Base-by-base conservation (phyloP, 1,140 invertebrate species). In the Drosophila leontia region DNA sequence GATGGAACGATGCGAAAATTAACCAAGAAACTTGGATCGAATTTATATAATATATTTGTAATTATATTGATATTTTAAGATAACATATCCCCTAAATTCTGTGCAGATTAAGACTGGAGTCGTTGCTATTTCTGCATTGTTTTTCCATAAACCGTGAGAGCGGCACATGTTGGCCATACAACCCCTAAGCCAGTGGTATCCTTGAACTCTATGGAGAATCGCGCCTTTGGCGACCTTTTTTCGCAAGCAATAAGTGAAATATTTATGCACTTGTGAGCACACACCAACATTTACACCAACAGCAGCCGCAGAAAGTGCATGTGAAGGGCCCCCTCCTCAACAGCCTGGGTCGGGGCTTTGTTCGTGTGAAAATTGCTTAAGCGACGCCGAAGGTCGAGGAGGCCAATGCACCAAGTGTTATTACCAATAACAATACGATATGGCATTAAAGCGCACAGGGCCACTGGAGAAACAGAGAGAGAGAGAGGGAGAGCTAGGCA, bases 161-260 rank as follows among this genome's bases (percentile, higher is more conserved):
- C 12, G 2, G 15, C 39, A 44, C 61, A 64, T 58, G 13, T 42
- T 41, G 6, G n/a, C 1, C 13, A 15, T 29, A 15, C 19, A 56
- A 39, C 62, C 53, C 8, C 3, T 50, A 35, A 29, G 12, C 29
- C 45, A 48, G 3, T n/a, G 13, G 47, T 48, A 72, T 72, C 76
- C 77, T 79, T 79, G 76, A 79, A 79, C 76, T 72, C 60, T 17
- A 56, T 11, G 41, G 42, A n/a, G 60, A 78, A 64, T 45, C 37
- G 50, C 41, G 34, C 58, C 34, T 44, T 17, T 17, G 42, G 57
- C 44, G 44, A 71, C 69, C 51, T 72, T 78, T 78, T 50, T 35
- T 19, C 23, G 60, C 35, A 72, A 62, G 55, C 47, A 78, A 44
- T 55, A 57, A 59, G 41, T 71, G 44, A 56, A 78, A 72, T 79